Percentiles rank a stretch among this genome's conserved stretches.
Conservation (phyloP, 2,113 vertebrate genomes). For the Galeopterus variegatus region DNA sequence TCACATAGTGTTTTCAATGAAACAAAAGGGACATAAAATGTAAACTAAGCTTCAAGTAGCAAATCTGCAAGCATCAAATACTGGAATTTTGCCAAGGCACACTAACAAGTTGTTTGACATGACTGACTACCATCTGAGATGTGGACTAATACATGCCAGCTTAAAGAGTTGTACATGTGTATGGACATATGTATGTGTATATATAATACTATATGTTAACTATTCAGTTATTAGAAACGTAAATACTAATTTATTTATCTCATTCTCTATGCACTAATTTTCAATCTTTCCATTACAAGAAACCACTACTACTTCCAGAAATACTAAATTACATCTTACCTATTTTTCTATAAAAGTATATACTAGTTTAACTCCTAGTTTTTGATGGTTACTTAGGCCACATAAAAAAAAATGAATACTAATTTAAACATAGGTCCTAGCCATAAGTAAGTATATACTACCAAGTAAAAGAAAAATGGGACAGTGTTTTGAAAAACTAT, state of each 20-base stretch:
- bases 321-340: neutral
- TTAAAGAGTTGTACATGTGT: neutral
- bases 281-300: neutral
- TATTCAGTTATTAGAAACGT: neutral
- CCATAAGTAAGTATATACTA: neutral
- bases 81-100: conserved; percentile 11
- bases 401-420: neutral
- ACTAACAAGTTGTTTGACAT: neutral
- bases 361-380: neutral
- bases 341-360: neutral
- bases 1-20: neutral
- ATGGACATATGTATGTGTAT: neutral
- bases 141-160: neutral
- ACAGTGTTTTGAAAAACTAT: neutral
- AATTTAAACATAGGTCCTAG: conserved; percentile 45
- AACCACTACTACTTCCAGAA: neutral
- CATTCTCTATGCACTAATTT: neutral
- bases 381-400: neutral
- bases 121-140: neutral
- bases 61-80: neutral
- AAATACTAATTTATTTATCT: neutral
- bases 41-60: conserved; percentile 1
- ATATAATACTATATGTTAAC: neutral
- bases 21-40: conserved; percentile 20
- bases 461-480: neutral